phyloP scores from a whole-genome alignment of 2,888 invertebrate species.

The Rhingia rostrata region DNA sequence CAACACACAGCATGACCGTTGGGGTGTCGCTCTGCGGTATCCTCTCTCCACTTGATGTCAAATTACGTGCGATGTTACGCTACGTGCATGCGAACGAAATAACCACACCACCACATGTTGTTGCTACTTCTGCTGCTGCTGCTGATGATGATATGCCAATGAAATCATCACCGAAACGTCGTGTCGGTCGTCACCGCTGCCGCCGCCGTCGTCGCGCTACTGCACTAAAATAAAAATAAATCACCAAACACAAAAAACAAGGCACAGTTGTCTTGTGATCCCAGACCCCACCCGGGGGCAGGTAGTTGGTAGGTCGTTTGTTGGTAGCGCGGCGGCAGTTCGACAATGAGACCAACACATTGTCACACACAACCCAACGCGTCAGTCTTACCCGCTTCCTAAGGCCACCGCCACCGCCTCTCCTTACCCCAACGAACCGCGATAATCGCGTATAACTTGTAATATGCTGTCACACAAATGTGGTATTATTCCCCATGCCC shows the following conservation, averaged over 20 bases:
- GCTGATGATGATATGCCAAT: conserved; percentile 63
- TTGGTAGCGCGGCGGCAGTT: conserved; percentile 40
- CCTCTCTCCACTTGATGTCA: conserved; percentile 25
- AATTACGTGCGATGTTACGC: conserved; percentile 44
- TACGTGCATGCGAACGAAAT: conserved; percentile 54
- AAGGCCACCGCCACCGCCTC: conserved; percentile 1
- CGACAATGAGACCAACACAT: conserved; percentile 59
- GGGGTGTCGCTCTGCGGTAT: conserved; percentile 25
- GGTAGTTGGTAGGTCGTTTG: conserved; percentile 51
- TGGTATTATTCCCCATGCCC: conserved; percentile 68
- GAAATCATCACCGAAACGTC: conserved; percentile 61
- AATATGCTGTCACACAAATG: conserved; percentile 65
- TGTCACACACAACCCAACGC: conserved; percentile 54
- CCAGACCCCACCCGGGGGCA: conserved; percentile 37
- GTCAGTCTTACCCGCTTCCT: conserved; percentile 17
- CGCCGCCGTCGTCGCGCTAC: conserved; percentile 52
- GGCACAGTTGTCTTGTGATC: conserved; percentile 3
- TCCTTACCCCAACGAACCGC: conserved; percentile 29
- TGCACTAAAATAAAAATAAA: conserved; percentile 46
- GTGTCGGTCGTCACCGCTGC: conserved; percentile 40
- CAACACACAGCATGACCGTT: conserved; percentile 23
- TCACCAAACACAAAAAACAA: conserved; percentile 34
- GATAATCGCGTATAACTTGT: conserved; percentile 66
- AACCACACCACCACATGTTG: conserved; percentile 35
- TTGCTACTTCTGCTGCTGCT: neutral